phyloP scores from a whole-genome alignment of 2,888 invertebrate genomes.

The Drosophila mimica region DNA sequence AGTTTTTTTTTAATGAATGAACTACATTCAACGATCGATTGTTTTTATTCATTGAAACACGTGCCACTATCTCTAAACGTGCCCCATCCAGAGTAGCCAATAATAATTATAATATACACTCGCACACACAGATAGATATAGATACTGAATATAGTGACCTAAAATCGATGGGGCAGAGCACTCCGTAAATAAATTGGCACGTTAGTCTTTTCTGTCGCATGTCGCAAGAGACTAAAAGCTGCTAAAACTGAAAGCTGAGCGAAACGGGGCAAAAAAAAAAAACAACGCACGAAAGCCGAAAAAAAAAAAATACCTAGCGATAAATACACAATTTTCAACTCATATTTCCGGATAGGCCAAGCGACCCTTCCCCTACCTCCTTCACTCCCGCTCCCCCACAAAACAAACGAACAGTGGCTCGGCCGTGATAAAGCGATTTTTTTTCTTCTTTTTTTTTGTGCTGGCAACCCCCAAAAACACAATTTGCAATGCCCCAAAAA shows the following conservation, averaged over 20 bases:
- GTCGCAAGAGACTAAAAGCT: conserved; percentile 42
- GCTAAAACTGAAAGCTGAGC: conserved; percentile 35
- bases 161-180: conserved; percentile 50
- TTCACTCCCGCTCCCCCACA: not conserved
- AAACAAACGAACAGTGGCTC: not conserved
- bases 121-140: conserved; percentile 14
- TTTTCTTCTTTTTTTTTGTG: not conserved
- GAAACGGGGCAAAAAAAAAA: conserved; percentile 7
- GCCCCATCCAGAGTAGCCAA: not conserved
- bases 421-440: not conserved
- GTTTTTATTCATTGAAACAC: not conserved
- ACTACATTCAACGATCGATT: not conserved
- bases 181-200: conserved; percentile 71
- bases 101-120: conserved; percentile 10
- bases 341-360: conserved; percentile 33
- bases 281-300: conserved; percentile 16
- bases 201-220: conserved; percentile 63
- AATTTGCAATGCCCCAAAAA: not conserved
- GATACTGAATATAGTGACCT: conserved; percentile 46
- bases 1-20: not conserved
- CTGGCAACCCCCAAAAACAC: conserved; percentile 1
- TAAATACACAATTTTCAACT: conserved; percentile 52
- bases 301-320: conserved; percentile 33
- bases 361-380: too few relatives aligned
- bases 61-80: not conserved